phyloP scores from a whole-genome alignment of 2,797 vertebrate genomes.

The Eremophila alpestris region DNA sequence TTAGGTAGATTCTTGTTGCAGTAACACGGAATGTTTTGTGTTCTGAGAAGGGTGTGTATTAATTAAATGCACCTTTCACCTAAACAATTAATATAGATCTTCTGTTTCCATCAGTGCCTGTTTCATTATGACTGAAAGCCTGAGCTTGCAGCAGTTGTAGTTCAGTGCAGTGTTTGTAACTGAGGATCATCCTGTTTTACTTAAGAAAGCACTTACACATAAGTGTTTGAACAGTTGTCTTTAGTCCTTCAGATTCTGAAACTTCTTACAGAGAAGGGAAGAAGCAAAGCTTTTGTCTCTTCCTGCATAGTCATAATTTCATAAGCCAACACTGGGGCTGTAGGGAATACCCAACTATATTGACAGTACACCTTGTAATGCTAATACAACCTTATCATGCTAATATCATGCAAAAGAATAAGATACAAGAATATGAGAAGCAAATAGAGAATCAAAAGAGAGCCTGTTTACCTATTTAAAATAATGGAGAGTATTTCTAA shows the following conservation, averaged over 20 bases:
- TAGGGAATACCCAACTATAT: background rate
- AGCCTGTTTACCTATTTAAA: background rate
- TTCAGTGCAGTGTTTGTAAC: background rate
- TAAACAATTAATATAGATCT: background rate
- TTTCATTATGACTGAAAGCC: background rate
- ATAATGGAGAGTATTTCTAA: background rate
- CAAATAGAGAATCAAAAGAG: background rate
- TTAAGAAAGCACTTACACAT: background rate
- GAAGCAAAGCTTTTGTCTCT: background rate
- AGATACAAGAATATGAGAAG: background rate
- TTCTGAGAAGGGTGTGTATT: background rate
- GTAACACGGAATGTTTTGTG: background rate
- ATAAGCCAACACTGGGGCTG: background rate
- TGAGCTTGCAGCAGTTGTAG: background rate
- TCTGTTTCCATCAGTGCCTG: background rate
- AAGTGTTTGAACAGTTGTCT: background rate
- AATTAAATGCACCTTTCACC: background rate
- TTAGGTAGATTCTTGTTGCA: background rate
- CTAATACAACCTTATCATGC: background rate
- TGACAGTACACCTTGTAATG: background rate
- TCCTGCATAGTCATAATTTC: background rate
- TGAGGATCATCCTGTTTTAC: background rate
- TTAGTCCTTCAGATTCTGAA: background rate
- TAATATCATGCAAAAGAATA: background rate
- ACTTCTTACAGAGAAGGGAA: background rate